Conservation (phyloP, 2,113 vertebrate genomes). For the Catagonus wagneri region DNA sequence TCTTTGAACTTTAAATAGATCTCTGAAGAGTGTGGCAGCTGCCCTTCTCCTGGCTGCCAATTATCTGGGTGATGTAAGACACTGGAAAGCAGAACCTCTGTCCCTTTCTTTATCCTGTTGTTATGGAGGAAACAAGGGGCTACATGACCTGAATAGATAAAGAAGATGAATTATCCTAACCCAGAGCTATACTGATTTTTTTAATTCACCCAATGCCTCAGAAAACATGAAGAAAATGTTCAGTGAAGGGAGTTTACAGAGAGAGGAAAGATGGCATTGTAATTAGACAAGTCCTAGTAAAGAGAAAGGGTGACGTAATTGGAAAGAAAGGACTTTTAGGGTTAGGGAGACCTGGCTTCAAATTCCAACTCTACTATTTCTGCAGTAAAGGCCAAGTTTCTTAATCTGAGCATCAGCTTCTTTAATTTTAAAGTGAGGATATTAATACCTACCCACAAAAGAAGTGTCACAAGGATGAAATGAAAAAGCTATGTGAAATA, state of each 20-base stretch:
- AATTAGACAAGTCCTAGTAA: not conserved
- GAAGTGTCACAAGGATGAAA: not conserved
- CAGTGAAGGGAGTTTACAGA: not conserved
- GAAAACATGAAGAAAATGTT: not conserved
- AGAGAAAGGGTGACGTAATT: not conserved
- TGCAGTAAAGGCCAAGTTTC: not conserved
- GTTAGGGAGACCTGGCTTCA: not conserved
- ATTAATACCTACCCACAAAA: not conserved
- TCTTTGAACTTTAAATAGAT: slow-evolving; percentile 89
- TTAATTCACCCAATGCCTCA: not conserved
- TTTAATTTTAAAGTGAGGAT: slow-evolving; percentile 17
- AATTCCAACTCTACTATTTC: not conserved
- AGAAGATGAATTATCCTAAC: not conserved
- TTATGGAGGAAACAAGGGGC: not conserved
- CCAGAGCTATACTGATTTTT: not conserved
- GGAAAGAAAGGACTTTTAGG: not conserved
- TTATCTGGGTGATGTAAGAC: slow-evolving; percentile 59
- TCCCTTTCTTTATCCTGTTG: slow-evolving; percentile 1
- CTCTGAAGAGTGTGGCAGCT: slow-evolving; percentile 86
- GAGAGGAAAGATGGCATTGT: not conserved
- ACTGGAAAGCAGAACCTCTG: slow-evolving; percentile 73
- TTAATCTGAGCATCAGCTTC: not conserved
- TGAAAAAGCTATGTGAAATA: not conserved
- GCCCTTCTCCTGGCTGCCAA: slow-evolving; percentile 83
- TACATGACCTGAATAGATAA: not conserved